Conservation (phyloP, 2,888 invertebrate species). For the Cepaea hortensis region DNA sequence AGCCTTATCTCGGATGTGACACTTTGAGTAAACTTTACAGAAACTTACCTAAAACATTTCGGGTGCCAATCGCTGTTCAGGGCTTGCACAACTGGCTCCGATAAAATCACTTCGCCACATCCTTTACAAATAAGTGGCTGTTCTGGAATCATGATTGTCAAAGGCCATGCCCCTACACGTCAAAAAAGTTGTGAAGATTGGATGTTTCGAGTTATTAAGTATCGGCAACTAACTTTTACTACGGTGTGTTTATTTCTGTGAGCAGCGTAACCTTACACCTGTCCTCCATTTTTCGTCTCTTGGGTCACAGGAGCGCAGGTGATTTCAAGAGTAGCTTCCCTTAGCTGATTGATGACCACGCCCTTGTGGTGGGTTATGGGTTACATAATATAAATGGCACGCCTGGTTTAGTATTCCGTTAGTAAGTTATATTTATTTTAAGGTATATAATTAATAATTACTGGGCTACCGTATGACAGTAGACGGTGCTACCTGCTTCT, state of each 20-base stretch:
- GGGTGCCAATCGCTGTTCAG: conserved; percentile 64
- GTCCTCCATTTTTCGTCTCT: conserved; percentile 10
- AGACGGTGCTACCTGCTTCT: too few relatives aligned
- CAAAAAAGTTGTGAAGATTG: background rate
- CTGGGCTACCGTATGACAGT: too few relatives aligned
- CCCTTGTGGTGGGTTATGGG: background rate
- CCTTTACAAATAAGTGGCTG: conserved; percentile 45
- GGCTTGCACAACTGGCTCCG: conserved; percentile 63
- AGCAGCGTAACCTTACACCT: background rate
- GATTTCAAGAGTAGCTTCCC: conserved; percentile 35
- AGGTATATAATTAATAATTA: too few relatives aligned
- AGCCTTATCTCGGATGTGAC: background rate
- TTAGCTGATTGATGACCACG: background rate
- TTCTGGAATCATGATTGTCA: conserved; percentile 10
- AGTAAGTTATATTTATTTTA: too few relatives aligned
- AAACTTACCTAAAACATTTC: conserved; percentile 64
- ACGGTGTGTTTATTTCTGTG: too few relatives aligned
- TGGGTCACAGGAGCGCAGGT: conserved; percentile 4
- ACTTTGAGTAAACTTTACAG: too few relatives aligned
- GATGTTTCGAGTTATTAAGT: background rate
- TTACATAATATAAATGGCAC: too few relatives aligned
- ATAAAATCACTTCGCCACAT: conserved; percentile 56
- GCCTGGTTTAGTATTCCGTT: too few relatives aligned
- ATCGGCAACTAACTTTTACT: background rate
- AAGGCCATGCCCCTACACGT: conserved; percentile 1